phyloP scores from a whole-genome alignment of 92 coral and sea anemone genomes.

The Epizoanthus rinbou region DNA sequence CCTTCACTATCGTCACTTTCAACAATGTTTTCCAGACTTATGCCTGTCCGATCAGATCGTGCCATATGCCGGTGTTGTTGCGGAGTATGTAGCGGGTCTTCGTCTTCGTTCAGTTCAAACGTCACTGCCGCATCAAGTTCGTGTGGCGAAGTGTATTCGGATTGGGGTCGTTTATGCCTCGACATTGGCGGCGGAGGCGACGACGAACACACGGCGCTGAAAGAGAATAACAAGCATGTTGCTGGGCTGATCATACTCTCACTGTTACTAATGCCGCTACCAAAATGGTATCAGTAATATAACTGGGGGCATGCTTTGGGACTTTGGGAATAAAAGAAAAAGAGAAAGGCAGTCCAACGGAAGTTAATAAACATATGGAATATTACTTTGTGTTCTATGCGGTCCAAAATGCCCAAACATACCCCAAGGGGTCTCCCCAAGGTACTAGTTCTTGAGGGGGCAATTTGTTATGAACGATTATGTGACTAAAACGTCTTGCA shows the following conservation, averaged over 20 bases:
- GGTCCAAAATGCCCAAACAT: no score
- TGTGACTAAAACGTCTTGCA: no score
- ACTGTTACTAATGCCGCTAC: background rate
- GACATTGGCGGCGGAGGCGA: background rate
- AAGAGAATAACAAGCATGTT: background rate
- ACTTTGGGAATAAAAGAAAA: no score
- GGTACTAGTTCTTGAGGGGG: no score
- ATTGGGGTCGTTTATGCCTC: constrained; percentile 9
- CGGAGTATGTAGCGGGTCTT: background rate
- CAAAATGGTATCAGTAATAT: no score
- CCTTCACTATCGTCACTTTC: constrained; percentile 6
- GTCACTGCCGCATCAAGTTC: background rate
- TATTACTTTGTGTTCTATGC: no score
- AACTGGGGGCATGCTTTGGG: no score
- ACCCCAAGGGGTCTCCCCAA: no score
- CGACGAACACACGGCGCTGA: background rate
- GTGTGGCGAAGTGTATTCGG: background rate
- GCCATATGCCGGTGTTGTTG: background rate
- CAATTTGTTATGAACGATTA: no score
- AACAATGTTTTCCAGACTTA: constrained; percentile 21
- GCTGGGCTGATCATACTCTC: background rate
- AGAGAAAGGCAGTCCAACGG: no score
- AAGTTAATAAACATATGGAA: no score
- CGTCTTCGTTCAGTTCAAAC: constrained; percentile 10
- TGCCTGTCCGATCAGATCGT: constrained; percentile 17